Conservation (phyloP, 2,888 invertebrate species). For the Quadriops clusia region DNA sequence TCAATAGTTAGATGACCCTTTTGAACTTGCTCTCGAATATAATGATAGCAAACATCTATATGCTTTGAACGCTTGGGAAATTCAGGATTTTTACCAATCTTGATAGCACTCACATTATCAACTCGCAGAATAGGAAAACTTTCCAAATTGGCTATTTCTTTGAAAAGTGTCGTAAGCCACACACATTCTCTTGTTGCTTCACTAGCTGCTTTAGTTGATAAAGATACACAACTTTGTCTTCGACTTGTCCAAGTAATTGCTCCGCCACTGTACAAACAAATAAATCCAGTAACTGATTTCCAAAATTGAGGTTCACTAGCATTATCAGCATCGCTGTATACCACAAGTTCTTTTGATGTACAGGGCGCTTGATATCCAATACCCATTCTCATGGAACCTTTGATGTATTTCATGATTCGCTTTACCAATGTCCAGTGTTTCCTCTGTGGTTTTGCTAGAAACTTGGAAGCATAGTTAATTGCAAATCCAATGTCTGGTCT, state of each 20-base stretch:
- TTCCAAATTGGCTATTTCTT: too few species aligned
- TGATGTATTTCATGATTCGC: constrained; percentile 21
- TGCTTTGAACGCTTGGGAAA: too few species aligned
- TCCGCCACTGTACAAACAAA: constrained; percentile 17
- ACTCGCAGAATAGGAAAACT: too few species aligned
- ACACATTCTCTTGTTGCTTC: constrained; percentile 21
- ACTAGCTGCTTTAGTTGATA: constrained; percentile 25
- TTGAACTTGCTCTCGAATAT: too few species aligned
- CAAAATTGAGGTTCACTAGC: constrained; percentile 14
- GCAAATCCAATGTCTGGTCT: constrained; percentile 20
- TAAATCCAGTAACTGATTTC: constrained; percentile 12
- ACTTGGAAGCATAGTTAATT: constrained; percentile 15
- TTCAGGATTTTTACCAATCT: too few species aligned
- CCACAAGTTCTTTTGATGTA: too few species aligned
- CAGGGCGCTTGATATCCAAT: constrained; percentile 11
- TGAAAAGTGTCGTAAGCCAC: too few species aligned
- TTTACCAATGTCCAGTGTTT: too few species aligned
- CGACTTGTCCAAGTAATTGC: constrained; percentile 23
- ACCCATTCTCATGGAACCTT: constrained; percentile 14
- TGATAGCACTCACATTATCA: too few species aligned
- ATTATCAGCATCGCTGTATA: constrained; percentile 18
- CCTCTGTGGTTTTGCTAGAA: constrained; percentile 10
- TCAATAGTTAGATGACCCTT: too few species aligned
- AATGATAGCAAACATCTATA: too few species aligned
- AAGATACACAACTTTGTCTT: constrained; percentile 22